Evolutionary conservation across 2,888 invertebrate species (phyloP), one percentile per base, ranked within the genome.

Genomic region (Endotricha flammealis): DNA sequence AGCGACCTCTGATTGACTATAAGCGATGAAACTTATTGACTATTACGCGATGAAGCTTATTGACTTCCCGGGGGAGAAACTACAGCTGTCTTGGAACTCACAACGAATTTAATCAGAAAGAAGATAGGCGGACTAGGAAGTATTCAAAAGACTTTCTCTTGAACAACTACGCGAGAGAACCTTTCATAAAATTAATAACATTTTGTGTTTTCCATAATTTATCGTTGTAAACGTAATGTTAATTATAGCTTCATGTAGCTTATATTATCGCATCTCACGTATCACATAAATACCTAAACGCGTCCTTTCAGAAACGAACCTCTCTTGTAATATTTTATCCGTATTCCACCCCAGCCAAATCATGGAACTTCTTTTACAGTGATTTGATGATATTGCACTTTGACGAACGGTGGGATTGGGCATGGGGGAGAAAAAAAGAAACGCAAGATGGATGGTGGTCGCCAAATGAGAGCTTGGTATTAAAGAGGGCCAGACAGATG

Each of bases 311-410:
- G 59, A 71, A 75, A 71, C 67, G 70, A 77, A 77, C 68, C 75
- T 69, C 65, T 59, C 59, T 72, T 72, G 83, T 82, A 81, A 85
- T 85, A 85, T 83, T 82, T 82, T 73, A 80, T 74, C 79, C 77
- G 65, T 57, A 48, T 57, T 39, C 46, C 61, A 61, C 56, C 57
- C 62, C 64, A 69, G 57, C 62, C 64, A 69, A 83, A 86, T 83
- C 85, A 78, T 73, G 77, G 69, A 75, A 80, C 77, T 83, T 81
- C 82, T 80, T 81, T 79, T 70, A 72, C 81, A 80, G 77, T 82
- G 83, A 85, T 86, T 85, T 81, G 82, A 85, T 86, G 85, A 86
- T 81, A 76, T 77, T 86, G 86, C 86, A 85, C 75, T 82, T 86
- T 81, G 74, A 74, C 71, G 76, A 71, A 72, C 67, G 65, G 57